These are phyloP conservation scores for Fragum fragum DNA, from an alignment of 2,888 invertebrate genomes.

Conservation along the genomic window DNA sequence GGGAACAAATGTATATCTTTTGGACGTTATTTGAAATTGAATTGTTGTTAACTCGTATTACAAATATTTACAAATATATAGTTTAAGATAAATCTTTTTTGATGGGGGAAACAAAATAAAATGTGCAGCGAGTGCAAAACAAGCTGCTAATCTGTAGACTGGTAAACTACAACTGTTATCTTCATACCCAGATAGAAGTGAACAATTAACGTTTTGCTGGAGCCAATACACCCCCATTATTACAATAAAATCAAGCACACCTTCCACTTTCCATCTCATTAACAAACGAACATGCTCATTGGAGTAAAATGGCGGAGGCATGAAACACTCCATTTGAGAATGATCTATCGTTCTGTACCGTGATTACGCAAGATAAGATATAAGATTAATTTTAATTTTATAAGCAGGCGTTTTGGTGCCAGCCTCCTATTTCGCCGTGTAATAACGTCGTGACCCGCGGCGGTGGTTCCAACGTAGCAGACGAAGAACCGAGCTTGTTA, in stretches of 20 bases:
- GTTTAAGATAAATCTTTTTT: no score
- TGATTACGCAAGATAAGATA: conserved; percentile 42
- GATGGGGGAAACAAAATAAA: not conserved
- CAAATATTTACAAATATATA: no score
- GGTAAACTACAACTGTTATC: not conserved
- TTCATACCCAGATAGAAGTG: conserved; percentile 22
- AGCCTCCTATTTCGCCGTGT: conserved; percentile 28
- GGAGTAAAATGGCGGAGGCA: conserved; percentile 25
- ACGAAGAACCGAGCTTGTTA: conserved; percentile 29
- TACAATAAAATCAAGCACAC: conserved; percentile 21
- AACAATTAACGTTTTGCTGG: conserved; percentile 19
- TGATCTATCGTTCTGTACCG: conserved; percentile 53
- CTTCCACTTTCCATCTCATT: conserved; percentile 33
- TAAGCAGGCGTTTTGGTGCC: conserved; percentile 40
- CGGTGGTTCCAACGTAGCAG: conserved; percentile 31
- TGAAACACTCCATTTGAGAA: conserved; percentile 46
- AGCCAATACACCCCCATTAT: conserved; percentile 20
- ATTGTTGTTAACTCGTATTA: no score
- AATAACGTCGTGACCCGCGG: conserved; percentile 27
- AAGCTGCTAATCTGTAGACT: conserved; percentile 25
- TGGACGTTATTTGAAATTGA: no score
- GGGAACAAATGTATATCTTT: no score
- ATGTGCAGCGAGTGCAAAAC: conserved; percentile 19
- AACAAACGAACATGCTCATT: conserved; percentile 25
- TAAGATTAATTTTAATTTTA: conserved; percentile 41